Evolutionary conservation across 1,140 invertebrate species (phyloP).

Genomic region (Zaprionus taronus): DNA sequence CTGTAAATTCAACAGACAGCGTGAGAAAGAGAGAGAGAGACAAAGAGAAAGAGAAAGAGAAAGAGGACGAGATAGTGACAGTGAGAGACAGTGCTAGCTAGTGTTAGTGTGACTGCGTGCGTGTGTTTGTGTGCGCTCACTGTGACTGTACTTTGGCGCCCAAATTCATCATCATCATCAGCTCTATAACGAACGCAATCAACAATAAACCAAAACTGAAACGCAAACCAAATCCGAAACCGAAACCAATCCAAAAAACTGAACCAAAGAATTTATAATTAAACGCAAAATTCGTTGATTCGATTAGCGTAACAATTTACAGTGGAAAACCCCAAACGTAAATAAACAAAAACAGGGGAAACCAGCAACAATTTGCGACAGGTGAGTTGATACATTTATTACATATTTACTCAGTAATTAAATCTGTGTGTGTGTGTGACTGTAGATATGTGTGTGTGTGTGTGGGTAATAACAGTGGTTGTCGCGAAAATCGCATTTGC

Average conservation of each 20-base stretch:
- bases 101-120: slow-evolving; percentile 16
- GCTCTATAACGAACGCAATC: slow-evolving; percentile 44
- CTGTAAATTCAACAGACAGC: slow-evolving; percentile 9
- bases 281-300: slow-evolving; percentile 40
- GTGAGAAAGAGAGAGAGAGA: slow-evolving; percentile 5
- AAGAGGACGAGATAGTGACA: neutral
- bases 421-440: neutral
- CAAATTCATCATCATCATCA: slow-evolving; percentile 44
- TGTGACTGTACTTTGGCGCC: slow-evolving; percentile 76
- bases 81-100: neutral
- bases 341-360: slow-evolving; percentile 13
- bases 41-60: slow-evolving; percentile 29
- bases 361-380: slow-evolving; percentile 12
- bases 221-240: slow-evolving; percentile 52
- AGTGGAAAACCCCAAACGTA: slow-evolving; percentile 10
- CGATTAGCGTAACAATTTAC: slow-evolving; percentile 41
- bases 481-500: neutral
- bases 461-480: neutral
- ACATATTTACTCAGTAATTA: neutral
- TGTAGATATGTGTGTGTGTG: neutral
- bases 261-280: slow-evolving; percentile 63
- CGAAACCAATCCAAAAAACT: slow-evolving; percentile 44
- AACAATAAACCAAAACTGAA: slow-evolving; percentile 46
- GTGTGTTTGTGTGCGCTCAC: slow-evolving; percentile 15
- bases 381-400: slow-evolving; percentile 22